Percentiles rank a stretch among this genome's conserved stretches.
Conservation (phyloP, 2,888 invertebrate species). For the Anthophora plumipes region DNA sequence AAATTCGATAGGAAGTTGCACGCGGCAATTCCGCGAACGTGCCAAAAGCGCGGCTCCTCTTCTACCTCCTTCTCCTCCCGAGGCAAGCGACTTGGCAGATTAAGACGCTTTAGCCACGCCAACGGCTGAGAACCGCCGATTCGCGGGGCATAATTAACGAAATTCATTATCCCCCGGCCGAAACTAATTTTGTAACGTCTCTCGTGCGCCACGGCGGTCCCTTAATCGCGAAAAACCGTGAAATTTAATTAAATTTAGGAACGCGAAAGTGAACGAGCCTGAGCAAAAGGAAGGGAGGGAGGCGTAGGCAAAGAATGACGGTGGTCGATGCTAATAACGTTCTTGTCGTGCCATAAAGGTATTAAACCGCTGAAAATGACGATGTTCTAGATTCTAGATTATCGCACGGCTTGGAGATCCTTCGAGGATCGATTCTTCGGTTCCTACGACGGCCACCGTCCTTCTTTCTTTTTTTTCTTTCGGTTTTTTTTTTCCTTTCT, state of each 20-base stretch:
- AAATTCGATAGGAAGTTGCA: slow-evolving; percentile 1
- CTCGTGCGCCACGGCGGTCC: slow-evolving; percentile 76
- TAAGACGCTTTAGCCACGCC: slow-evolving; percentile 56
- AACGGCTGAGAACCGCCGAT: slow-evolving; percentile 56
- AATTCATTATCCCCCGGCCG: slow-evolving; percentile 82
- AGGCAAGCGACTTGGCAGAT: slow-evolving; percentile 43
- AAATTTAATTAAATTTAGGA: slow-evolving; percentile 85
- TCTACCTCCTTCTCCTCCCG: not conserved
- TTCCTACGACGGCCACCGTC: slow-evolving; percentile 29
- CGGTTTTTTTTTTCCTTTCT: too few species aligned
- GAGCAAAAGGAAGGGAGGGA: not conserved
- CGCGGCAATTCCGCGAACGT: slow-evolving; percentile 23
- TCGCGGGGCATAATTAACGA: slow-evolving; percentile 82
- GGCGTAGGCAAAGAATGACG: slow-evolving; percentile 67
- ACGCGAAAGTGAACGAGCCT: slow-evolving; percentile 81
- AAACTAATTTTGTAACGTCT: slow-evolving; percentile 83
- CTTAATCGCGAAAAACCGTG: slow-evolving; percentile 84
- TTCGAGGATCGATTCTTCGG: slow-evolving; percentile 59
- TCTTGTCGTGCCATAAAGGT: slow-evolving; percentile 80
- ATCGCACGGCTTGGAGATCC: slow-evolving; percentile 52
- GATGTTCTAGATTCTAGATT: slow-evolving; percentile 74
- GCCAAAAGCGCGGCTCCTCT: slow-evolving; percentile 16
- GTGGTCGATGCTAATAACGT: slow-evolving; percentile 81
- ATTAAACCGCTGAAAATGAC: slow-evolving; percentile 81
- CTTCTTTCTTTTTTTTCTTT: slow-evolving; percentile 2